These are phyloP conservation scores for Hypotaenidia philippensis DNA, from an alignment of 2,797 vertebrate genomes.

Conservation along the genomic window DNA sequence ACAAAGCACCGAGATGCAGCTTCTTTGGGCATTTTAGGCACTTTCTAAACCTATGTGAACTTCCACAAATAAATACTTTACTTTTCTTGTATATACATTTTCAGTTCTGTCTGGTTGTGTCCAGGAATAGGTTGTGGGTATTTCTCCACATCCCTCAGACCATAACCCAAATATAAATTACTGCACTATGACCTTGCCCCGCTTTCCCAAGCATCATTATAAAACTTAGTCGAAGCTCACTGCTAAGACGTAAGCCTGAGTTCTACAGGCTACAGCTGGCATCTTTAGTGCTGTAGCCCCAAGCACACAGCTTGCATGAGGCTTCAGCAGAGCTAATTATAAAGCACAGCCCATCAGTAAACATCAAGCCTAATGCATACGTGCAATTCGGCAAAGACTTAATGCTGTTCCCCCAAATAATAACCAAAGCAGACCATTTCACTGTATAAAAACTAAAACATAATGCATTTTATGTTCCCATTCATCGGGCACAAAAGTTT, in stretches of 20 bases:
- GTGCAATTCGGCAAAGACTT: neutral
- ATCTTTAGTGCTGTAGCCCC: neutral
- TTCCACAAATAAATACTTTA: neutral
- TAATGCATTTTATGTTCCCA: neutral
- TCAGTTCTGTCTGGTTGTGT: neutral
- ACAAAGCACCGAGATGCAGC: rapidly evolving
- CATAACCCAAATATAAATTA: neutral
- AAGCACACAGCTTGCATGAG: neutral
- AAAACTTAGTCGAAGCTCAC: neutral
- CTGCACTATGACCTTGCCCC: neutral
- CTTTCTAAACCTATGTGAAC: neutral
- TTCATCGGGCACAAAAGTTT: neutral
- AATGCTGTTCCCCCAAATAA: neutral
- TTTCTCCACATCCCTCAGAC: neutral
- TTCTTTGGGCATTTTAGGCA: neutral
- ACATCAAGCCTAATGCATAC: neutral
- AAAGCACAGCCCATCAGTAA: slow-evolving; percentile 21
- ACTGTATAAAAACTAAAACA: neutral
- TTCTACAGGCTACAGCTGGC: neutral
- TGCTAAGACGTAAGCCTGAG: neutral
- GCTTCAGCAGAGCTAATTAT: slow-evolving; percentile 14
- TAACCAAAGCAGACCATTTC: neutral
- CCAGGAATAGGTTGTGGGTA: rapidly evolving
- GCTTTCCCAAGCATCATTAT: neutral
- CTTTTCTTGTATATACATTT: neutral